Base-by-base conservation (phyloP, 2,797 vertebrate species). In the Epinephelus awoara region DNA sequence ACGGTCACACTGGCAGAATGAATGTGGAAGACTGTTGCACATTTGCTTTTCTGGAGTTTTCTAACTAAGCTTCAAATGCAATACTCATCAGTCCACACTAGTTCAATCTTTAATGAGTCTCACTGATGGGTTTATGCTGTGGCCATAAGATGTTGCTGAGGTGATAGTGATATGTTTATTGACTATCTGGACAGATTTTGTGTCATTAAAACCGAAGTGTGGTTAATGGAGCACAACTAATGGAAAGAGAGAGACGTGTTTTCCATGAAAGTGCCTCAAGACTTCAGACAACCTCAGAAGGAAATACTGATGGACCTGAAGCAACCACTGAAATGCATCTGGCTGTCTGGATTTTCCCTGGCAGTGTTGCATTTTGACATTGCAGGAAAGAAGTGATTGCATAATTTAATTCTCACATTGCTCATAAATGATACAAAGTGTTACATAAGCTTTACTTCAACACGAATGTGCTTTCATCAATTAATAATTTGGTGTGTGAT, bases 291-390 rank as follows among this genome's bases (percentile, higher is more conserved):
- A 71, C 84, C 84, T 89, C 80, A 84, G 66, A 85, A 75, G 89
- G 84, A 92, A 91, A 94, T 77, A 75, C 47, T 87, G 74, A 88
- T 88, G 79, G 80, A 81, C 72, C 80, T 88, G 47, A 83, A 85
- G 65, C 66, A 73, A 75, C 82, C 79, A 73, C 84, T 86, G 64
- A 80, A 83, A 83, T 65, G 56, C 9, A 75, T 78, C 55, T 70
- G 75, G 58, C 72, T 71, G 77, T 72, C 68, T 86, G 68, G 67
- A 74, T 79, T 88, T 85, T 83, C 62, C 55, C 54, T 63, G 51
- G 46, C 50, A 42, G 40, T 64, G 27, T 17, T 68, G 11, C 27
- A 0, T 38, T 76, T 77, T 71, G 70, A 80, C 47, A 71, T 8
- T 10, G 65, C 19, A 82, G 56, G 54, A 34, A 69, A 79, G 49